Conservation (phyloP, 2,113 vertebrate species). For the Corydoras sp. region DNA sequence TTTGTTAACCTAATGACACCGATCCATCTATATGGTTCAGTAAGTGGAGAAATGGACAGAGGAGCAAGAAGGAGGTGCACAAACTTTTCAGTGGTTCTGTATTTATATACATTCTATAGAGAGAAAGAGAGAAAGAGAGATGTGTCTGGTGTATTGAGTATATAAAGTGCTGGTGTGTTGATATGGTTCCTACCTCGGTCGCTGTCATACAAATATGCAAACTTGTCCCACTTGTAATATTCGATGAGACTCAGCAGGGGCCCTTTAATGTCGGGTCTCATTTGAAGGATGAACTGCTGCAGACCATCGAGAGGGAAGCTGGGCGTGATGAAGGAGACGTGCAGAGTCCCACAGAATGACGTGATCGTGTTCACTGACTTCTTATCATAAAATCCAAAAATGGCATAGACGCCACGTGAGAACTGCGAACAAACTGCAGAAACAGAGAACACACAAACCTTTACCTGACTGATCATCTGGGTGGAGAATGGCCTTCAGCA, state of each 20-base stretch:
- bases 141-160: no score
- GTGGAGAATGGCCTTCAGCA: no score
- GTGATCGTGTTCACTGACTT: constrained; percentile 99
- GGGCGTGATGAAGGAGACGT: constrained; percentile 97
- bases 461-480: neutral
- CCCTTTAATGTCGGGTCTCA: constrained; percentile 96
- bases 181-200: constrained; percentile 79
- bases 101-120: no score
- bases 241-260: constrained; percentile 95
- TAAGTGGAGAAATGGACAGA: no score
- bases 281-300: constrained; percentile 97
- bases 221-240: constrained; percentile 99
- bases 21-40: no score
- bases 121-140: no score
- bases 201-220: constrained; percentile 96
- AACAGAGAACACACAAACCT: constrained; percentile 13
- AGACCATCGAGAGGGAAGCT: constrained; percentile 96
- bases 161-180: no score
- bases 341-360: constrained; percentile 95
- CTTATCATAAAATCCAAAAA: constrained; percentile 99
- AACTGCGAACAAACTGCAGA: constrained; percentile 96
- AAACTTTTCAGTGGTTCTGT: no score
- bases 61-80: no score
- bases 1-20: no score
- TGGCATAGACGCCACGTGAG: constrained; percentile 97